Conservation (phyloP, 2,113 vertebrate species). For the Canis aureus region DNA sequence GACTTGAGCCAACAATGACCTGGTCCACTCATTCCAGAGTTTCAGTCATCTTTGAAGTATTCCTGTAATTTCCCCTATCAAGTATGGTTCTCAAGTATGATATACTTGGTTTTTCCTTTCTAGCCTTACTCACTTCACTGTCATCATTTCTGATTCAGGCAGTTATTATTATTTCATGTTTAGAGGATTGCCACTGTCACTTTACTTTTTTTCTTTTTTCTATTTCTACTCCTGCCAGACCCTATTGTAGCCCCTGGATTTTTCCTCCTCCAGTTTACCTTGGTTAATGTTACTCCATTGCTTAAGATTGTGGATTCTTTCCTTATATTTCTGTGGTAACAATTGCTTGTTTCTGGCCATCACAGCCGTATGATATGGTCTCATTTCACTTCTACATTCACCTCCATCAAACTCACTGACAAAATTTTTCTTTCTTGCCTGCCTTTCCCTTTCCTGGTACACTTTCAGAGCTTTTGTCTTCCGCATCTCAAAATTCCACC, state of each 20-base stretch:
- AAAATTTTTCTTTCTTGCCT: neutral
- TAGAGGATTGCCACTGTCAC: neutral
- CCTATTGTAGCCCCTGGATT: neutral
- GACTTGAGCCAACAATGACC: neutral
- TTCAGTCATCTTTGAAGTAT: neutral
- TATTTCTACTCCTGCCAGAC: neutral
- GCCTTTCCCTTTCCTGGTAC: neutral
- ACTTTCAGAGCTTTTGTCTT: neutral
- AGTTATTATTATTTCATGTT: neutral
- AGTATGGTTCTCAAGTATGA: neutral
- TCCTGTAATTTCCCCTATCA: neutral
- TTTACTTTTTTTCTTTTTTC: neutral
- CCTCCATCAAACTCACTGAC: neutral
- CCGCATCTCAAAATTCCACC: neutral
- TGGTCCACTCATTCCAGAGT: neutral
- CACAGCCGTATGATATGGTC: neutral
- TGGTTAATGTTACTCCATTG: neutral
- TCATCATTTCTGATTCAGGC: neutral
- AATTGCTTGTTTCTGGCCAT: neutral
- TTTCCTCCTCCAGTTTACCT: neutral
- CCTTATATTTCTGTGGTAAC: neutral
- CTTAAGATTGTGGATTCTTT: neutral
- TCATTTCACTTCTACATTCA: neutral
- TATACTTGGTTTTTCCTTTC: neutral
- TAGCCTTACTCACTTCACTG: neutral